Evolutionary conservation across 1,140 invertebrate genomes (phyloP), one percentile per base, ranked within the genome.

Genomic region (Conus betulinus): DNA sequence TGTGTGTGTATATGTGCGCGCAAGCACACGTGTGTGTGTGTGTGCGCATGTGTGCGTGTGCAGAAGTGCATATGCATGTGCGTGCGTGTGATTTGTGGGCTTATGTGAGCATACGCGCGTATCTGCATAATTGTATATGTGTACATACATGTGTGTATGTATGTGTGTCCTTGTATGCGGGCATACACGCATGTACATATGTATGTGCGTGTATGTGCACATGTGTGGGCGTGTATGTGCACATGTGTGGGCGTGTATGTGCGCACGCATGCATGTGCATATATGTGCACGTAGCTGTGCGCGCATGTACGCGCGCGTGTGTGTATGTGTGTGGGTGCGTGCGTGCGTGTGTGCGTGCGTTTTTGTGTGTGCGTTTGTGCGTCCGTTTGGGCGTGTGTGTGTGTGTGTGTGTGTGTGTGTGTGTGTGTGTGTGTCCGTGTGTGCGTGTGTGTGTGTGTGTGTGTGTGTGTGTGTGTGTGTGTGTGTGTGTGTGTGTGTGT

Each of bases 1-100:
- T 84, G 83, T 84, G 27, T 84, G 39, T 84, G 53, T 55, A 52
- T 84, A 52, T 84, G 83, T 84, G 53, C 57, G 83, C 57, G n/a
- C 57, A 10, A 55, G 39, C 15, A 25, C 57, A 23, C 15, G 13
- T 84, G 83, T 84, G 39, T 11, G 39, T 84, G 83, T 84, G 60
- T 84, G 83, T 84, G 53, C 57, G 83, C 52, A 20, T 84, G 52
- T 84, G 53, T 57, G 51, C n/a, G 15, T 55, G 13, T 57, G 53
- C n/a, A 23, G 11, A 60, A 13, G 53, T 55, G 83, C 15, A 20
- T 55, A 52, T 84, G 83, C 57, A 52, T 84, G 53, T 17, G 83
- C 52, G 83, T 57, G n/a, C n/a, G n/a, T n/a, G n/a, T n/a, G n/a
- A n/a, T n/a, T n/a, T n/a, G n/a, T n/a, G n/a, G n/a, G n/a, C n/a